Conservation (phyloP, 2,113 vertebrate species). For the Thymallus thymallus region DNA sequence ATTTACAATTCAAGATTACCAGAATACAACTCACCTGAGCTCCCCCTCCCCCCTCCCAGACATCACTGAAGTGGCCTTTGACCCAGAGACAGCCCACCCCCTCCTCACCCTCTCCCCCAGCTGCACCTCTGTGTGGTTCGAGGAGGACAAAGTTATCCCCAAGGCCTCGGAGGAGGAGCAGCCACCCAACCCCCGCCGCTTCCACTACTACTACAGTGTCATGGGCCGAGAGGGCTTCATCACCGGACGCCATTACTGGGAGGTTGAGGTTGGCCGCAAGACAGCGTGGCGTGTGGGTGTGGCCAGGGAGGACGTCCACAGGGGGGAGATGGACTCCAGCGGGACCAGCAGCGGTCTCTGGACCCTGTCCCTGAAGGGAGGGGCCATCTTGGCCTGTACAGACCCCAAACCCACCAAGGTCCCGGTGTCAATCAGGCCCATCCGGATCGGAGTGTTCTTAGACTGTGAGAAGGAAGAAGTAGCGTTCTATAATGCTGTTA, state of each 20-base stretch:
- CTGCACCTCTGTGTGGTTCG: slow-evolving; percentile 59
- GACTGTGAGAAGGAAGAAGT: slow-evolving; percentile 74
- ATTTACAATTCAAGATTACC: neutral
- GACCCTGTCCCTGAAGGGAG: slow-evolving; percentile 67
- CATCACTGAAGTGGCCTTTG: slow-evolving; percentile 67
- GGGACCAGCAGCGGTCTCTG: slow-evolving; percentile 67
- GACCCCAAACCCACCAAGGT: slow-evolving; percentile 65
- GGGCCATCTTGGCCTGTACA: slow-evolving; percentile 64
- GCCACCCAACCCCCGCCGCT: slow-evolving; percentile 53
- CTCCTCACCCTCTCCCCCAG: slow-evolving; percentile 59
- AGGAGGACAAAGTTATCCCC: slow-evolving; percentile 50
- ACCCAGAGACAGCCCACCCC: slow-evolving; percentile 73
- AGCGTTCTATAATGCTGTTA: slow-evolving; percentile 73
- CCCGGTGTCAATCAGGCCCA: slow-evolving; percentile 41
- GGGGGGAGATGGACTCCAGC: slow-evolving; percentile 64
- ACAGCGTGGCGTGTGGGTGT: slow-evolving; percentile 75
- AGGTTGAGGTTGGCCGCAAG: slow-evolving; percentile 69
- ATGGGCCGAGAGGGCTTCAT: slow-evolving; percentile 63
- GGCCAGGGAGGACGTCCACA: slow-evolving; percentile 62
- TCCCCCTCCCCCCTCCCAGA: slow-evolving; percentile 41
- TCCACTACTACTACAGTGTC: slow-evolving; percentile 71
- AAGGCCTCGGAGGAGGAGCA: slow-evolving; percentile 8
- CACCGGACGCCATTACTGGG: slow-evolving; percentile 75
- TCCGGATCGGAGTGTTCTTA: slow-evolving; percentile 71
- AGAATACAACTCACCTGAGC: neutral